These are phyloP conservation scores for Hyposoter dolosus DNA, from an alignment of 2,888 invertebrate species.

Conservation along the genomic window DNA sequence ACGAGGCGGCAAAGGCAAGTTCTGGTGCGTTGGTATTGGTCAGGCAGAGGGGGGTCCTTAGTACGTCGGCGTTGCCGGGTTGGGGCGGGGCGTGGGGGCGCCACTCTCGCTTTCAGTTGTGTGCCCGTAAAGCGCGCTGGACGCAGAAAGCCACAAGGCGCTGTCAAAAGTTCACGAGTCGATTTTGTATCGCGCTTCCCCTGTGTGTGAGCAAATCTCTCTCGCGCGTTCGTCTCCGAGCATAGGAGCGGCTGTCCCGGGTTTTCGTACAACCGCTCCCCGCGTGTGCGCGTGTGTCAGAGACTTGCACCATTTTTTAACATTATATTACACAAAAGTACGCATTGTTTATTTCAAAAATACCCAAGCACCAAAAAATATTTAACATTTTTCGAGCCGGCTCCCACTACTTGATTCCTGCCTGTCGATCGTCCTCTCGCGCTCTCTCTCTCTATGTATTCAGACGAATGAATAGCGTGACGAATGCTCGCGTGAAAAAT, in stretches of 20 bases:
- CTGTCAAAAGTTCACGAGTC: conserved; percentile 79
- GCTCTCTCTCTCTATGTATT: not conserved
- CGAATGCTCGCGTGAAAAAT: not conserved
- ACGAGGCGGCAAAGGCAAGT: not conserved
- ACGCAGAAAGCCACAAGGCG: conserved; percentile 71
- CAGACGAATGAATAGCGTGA: not conserved
- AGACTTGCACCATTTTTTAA: not conserved
- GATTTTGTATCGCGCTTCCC: conserved; percentile 71
- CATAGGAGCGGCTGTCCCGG: conserved; percentile 61
- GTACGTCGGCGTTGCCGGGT: conserved; percentile 77
- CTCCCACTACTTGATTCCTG: not conserved
- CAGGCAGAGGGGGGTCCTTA: not conserved
- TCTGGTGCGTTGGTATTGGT: conserved; percentile 23
- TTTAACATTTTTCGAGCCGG: conserved; percentile 9
- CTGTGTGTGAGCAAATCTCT: conserved; percentile 51
- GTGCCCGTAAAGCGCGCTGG: conserved; percentile 16
- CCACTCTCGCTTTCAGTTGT: conserved; percentile 85
- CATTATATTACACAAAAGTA: not conserved
- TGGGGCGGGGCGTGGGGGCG: conserved; percentile 87
- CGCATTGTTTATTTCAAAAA: not conserved
- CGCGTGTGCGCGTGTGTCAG: conserved; percentile 24
- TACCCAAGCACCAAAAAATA: not conserved
- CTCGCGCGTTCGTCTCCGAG: conserved; percentile 52
- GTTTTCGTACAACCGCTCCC: conserved; percentile 15
- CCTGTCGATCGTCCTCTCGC: not conserved